phyloP scores from a whole-genome alignment of 1,140 invertebrate species.

The Drosophila micromelanica region DNA sequence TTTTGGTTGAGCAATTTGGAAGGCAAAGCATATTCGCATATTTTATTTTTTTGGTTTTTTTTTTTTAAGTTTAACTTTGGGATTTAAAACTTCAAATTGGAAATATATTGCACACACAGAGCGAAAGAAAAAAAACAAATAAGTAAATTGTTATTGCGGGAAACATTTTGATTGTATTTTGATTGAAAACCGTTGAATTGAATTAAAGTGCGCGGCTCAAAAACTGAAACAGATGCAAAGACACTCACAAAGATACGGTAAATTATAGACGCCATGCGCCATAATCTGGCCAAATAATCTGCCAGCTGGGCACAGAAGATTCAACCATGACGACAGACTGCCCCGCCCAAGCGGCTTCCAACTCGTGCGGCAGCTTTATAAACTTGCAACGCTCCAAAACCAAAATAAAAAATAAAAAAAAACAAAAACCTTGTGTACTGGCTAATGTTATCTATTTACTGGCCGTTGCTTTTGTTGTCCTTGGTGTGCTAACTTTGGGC shows the following conservation, averaged over 20 bases:
- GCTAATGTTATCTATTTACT: slow-evolving; percentile 40
- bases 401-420: not conserved
- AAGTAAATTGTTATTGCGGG: slow-evolving; percentile 37
- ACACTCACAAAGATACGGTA: slow-evolving; percentile 16
- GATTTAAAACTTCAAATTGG: slow-evolving; percentile 72
- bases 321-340: not conserved
- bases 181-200: slow-evolving; percentile 65
- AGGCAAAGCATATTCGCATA: slow-evolving; percentile 6
- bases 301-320: slow-evolving; percentile 1
- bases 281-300: slow-evolving; percentile 63
- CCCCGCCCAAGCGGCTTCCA: slow-evolving; percentile 1
- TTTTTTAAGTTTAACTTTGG: slow-evolving; percentile 45
- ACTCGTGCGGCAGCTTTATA: slow-evolving; percentile 27
- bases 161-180: slow-evolving; percentile 58
- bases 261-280: slow-evolving; percentile 47
- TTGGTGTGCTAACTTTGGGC: slow-evolving; percentile 13
- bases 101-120: slow-evolving; percentile 40
- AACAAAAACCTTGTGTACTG: slow-evolving; percentile 9
- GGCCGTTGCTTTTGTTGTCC: slow-evolving; percentile 12
- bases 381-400: slow-evolving; percentile 20
- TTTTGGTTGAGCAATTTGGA: slow-evolving; percentile 18
- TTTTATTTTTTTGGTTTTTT: slow-evolving; percentile 40
- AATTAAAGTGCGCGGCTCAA: slow-evolving; percentile 28
- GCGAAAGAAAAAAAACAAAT: slow-evolving; percentile 42
- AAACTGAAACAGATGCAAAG: slow-evolving; percentile 9